Conservation (phyloP, 2,113 vertebrate genomes). For the Urocitellus parryii region DNA sequence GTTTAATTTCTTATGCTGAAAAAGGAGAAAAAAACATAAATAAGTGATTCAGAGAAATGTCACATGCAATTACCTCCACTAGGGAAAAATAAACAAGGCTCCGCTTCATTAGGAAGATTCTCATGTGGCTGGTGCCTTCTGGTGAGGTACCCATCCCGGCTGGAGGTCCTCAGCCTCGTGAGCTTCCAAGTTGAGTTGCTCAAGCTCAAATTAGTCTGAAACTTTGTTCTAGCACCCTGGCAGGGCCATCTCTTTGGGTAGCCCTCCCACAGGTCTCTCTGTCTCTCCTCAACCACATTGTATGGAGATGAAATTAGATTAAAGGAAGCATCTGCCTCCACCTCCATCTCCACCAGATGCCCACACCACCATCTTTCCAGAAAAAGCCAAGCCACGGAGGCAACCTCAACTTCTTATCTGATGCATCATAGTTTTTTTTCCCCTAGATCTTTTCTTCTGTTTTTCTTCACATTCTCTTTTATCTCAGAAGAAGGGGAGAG, state of each 20-base stretch:
- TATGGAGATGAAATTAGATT: neutral
- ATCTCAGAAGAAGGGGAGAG: neutral
- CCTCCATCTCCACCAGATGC: neutral
- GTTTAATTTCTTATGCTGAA: constrained; percentile 75
- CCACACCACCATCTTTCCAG: neutral
- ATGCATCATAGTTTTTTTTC: neutral
- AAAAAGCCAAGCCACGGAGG: neutral
- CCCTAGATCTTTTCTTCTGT: neutral
- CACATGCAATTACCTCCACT: constrained; percentile 66
- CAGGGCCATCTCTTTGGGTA: neutral
- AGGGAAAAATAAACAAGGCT: constrained; percentile 66
- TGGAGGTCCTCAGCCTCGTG: constrained; percentile 27
- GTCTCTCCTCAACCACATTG: neutral
- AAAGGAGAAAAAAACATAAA: constrained; percentile 74
- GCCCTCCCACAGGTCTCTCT: neutral
- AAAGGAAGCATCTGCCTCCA: neutral
- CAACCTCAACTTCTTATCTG: neutral
- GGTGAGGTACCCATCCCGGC: neutral
- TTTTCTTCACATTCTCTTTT: neutral
- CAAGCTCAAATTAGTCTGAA: neutral
- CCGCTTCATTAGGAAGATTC: constrained; percentile 46
- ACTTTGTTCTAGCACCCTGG: neutral
- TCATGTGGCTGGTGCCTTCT: neutral
- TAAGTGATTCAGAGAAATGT: constrained; percentile 71
- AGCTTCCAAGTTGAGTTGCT: constrained; percentile 63